A percentile compares a stretch with the other conserved stretches of the same genome.
Evolutionary conservation across 2,113 vertebrate species (phyloP).

Genomic region (Callionymus lyra): DNA sequence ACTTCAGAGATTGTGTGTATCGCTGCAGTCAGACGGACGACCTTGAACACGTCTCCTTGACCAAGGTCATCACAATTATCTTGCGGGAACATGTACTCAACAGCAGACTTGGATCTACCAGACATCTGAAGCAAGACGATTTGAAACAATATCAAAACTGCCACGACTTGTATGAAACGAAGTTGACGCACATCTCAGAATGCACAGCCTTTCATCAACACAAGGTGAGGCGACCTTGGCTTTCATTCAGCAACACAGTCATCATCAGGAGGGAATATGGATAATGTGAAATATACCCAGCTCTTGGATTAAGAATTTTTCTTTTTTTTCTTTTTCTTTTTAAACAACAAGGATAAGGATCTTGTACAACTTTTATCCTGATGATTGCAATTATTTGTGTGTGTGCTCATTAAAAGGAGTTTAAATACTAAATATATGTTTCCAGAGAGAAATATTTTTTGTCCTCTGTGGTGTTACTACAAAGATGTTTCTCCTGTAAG

Average conservation of each 20-base stretch:
- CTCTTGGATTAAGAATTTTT: no score
- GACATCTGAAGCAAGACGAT: not conserved
- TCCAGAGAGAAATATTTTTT: not conserved
- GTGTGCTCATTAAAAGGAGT: no score
- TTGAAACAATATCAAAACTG: not conserved
- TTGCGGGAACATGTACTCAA: not conserved
- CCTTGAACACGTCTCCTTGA: no score
- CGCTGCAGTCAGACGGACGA: no score
- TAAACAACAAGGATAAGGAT: no score
- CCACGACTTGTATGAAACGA: not conserved
- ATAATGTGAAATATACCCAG: constrained; percentile 3
- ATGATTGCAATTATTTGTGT: no score
- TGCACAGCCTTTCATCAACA: constrained; percentile 1
- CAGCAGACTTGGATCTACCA: not conserved
- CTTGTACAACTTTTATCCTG: no score
- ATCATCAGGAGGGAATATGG: constrained; percentile 2
- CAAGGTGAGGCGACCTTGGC: constrained; percentile 12
- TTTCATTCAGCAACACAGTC: constrained; percentile 6
- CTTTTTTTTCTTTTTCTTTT: no score
- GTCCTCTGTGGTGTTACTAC: no score
- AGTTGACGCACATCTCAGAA: constrained; percentile 17
- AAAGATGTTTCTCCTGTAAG: not conserved
- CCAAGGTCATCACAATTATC: not conserved
- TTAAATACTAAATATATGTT: not conserved
- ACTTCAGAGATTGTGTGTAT: no score